phyloP scores from a whole-genome alignment of 2,113 vertebrate species.

The Pteruthius melanotis region DNA sequence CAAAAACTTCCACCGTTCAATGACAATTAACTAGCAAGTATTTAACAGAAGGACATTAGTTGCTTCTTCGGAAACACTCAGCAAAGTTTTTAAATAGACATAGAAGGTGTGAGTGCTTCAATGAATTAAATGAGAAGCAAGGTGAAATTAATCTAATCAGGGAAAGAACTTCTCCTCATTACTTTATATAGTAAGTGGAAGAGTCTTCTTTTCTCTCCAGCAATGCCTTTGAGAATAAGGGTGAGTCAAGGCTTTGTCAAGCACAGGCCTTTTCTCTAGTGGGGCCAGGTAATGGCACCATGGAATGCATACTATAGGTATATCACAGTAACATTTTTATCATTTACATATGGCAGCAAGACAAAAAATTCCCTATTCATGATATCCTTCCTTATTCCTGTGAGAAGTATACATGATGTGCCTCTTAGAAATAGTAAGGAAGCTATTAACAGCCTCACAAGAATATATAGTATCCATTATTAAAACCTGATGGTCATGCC shows the following conservation, averaged over 20 bases:
- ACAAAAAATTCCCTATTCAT: not conserved
- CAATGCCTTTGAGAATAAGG: not conserved
- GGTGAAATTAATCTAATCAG: not conserved
- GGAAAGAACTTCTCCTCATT: not conserved
- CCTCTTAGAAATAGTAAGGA: not conserved
- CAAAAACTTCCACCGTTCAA: not conserved
- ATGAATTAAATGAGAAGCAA: not conserved
- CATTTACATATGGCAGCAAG: not conserved
- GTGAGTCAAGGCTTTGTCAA: not conserved
- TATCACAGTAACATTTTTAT: not conserved
- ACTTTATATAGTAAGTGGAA: not conserved
- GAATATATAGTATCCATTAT: not conserved
- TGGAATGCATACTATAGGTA: not conserved
- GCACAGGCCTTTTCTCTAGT: not conserved
- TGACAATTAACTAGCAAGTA: not conserved
- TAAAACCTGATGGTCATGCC: not conserved
- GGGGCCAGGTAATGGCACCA: not conserved
- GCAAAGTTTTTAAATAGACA: not conserved
- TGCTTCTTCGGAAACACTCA: not conserved
- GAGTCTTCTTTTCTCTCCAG: not conserved
- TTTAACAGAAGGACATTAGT: accelerated
- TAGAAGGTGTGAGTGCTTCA: not conserved
- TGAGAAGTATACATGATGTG: not conserved
- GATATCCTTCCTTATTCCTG: not conserved
- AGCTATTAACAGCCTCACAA: not conserved